These are phyloP conservation scores for Pelvicachromis taeniatus DNA, from an alignment of 2,113 vertebrate genomes.

Conservation along the genomic window DNA sequence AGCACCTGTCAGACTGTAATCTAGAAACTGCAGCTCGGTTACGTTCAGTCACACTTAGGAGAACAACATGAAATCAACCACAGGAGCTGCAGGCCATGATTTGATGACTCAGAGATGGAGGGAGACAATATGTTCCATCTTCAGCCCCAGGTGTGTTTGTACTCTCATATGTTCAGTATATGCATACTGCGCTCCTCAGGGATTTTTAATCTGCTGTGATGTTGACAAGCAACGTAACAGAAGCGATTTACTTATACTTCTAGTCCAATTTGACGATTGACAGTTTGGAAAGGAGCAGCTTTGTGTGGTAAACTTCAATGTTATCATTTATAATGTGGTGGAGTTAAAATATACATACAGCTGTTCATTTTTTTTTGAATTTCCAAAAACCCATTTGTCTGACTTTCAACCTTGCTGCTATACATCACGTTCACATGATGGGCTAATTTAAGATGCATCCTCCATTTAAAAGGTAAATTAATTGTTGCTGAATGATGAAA, in stretches of 20 bases:
- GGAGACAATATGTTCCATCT: slow-evolving; percentile 36
- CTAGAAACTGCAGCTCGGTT: not conserved
- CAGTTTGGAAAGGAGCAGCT: not conserved
- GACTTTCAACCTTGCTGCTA: not conserved
- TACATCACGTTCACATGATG: not conserved
- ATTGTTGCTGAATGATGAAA: no score
- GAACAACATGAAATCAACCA: slow-evolving; percentile 8
- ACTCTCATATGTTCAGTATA: not conserved
- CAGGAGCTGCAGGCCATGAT: slow-evolving; percentile 23
- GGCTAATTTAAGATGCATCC: not conserved
- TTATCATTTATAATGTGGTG: not conserved
- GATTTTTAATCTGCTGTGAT: not conserved
- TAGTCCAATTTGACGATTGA: not conserved
- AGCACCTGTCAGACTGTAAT: not conserved
- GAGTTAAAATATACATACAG: not conserved
- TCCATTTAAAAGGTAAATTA: no score
- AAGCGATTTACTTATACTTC: not conserved
- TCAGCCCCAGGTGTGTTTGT: slow-evolving; percentile 6
- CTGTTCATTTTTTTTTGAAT: not conserved
- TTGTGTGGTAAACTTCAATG: not conserved
- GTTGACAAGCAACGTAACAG: not conserved
- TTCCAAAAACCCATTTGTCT: not conserved
- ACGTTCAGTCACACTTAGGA: slow-evolving; percentile 10
- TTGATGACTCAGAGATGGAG: slow-evolving; percentile 40
- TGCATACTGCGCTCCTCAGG: not conserved